These are phyloP conservation scores for Eleginops maclovinus DNA, from an alignment of 2,113 vertebrate genomes.

Conservation along the genomic window DNA sequence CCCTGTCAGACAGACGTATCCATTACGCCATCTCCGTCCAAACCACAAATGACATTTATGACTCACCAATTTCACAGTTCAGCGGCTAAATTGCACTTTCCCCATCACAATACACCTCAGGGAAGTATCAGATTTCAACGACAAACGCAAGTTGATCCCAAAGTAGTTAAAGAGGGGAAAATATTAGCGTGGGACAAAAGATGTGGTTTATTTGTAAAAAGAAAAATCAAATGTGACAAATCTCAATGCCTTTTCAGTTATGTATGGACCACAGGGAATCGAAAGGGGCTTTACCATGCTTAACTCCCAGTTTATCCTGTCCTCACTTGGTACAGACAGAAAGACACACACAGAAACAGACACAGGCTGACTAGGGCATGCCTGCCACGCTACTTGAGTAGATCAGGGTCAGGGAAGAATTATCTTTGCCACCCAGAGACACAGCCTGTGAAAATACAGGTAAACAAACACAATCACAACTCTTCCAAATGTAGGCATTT, in stretches of 20 bases:
- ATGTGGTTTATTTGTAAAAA: conserved; percentile 24
- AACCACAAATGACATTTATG: conserved; percentile 66
- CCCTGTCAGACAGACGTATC: conserved; percentile 49
- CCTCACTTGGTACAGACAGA: conserved; percentile 28
- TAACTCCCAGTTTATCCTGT: conserved; percentile 42
- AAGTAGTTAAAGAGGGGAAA: conserved; percentile 13
- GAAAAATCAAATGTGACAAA: conserved; percentile 36
- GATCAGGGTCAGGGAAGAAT: conserved; percentile 59
- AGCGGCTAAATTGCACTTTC: conserved; percentile 36
- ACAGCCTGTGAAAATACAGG: conserved; percentile 71
- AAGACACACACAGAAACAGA: conserved; percentile 40
- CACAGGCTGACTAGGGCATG: conserved; percentile 41
- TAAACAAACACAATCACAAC: conserved; percentile 44
- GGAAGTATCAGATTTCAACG: conserved; percentile 23
- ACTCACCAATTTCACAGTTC: conserved; percentile 65
- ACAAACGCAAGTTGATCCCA: neutral
- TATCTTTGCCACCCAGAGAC: conserved; percentile 45
- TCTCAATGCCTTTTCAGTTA: conserved; percentile 21
- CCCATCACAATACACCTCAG: conserved; percentile 8
- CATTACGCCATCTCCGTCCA: conserved; percentile 52
- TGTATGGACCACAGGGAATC: conserved; percentile 46
- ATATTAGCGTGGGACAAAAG: conserved; percentile 32
- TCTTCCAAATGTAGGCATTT: conserved; percentile 80
- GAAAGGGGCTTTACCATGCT: conserved; percentile 39
- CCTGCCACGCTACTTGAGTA: conserved; percentile 50